Conservation (phyloP, 2,113 vertebrate species). For the Pachypanchax playfairii region DNA sequence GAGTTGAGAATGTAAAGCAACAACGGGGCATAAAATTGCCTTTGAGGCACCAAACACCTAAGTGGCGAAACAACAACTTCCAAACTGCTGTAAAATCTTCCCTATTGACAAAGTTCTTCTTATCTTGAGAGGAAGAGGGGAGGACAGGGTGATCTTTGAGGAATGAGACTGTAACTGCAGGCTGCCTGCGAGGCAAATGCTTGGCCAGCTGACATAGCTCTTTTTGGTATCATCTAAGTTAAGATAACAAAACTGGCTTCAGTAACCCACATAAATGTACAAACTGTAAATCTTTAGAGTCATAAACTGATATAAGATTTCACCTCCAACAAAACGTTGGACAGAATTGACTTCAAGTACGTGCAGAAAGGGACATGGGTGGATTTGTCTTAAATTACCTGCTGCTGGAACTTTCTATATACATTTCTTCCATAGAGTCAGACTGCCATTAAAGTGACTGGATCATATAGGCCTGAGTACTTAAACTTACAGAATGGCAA, state of each 20-base stretch:
- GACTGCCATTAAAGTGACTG: conserved; percentile 60
- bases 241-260: conserved; percentile 37
- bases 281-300: conserved; percentile 52
- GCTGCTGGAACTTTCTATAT: conserved; percentile 47
- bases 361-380: conserved; percentile 11
- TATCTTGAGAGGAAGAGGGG: conserved; percentile 41
- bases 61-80: conserved; percentile 62
- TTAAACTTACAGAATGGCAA: conserved; percentile 34
- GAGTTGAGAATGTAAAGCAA: conserved; percentile 74
- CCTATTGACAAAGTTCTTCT: conserved; percentile 46
- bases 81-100: conserved; percentile 63
- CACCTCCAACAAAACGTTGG: conserved; percentile 25
- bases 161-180: conserved; percentile 38
- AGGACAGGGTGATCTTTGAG: conserved; percentile 36
- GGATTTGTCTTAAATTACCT: conserved; percentile 25
- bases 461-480: conserved; percentile 42
- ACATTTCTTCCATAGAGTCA: conserved; percentile 34
- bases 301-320: conserved; percentile 36
- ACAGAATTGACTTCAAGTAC: conserved; percentile 6
- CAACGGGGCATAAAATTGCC: conserved; percentile 54
- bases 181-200: conserved; percentile 42
- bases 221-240: conserved; percentile 63
- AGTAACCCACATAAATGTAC: conserved; percentile 23
- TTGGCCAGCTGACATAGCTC: conserved; percentile 49
- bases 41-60: conserved; percentile 60